A percentile compares a stretch with the other conserved stretches of the same genome.
phyloP scores from a whole-genome alignment of 2,888 invertebrate genomes.

The Hanleya hanleyi region DNA sequence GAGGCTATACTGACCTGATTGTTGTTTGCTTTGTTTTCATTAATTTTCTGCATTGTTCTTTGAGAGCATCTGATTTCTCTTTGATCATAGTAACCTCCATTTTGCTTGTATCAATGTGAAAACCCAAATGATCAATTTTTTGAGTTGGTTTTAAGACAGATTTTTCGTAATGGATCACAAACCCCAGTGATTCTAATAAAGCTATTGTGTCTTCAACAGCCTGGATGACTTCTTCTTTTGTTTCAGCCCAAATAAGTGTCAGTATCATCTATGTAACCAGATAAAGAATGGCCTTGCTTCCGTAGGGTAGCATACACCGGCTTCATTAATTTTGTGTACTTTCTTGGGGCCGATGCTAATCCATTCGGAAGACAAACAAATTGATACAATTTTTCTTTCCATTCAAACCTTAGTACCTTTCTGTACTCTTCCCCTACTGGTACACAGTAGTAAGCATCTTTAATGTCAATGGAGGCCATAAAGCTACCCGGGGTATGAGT shows the following conservation, averaged over 20 bases:
- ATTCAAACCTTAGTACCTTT: slow-evolving; percentile 17
- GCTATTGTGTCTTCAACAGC: slow-evolving; percentile 8
- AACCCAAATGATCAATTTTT: slow-evolving; percentile 25
- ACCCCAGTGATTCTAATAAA: slow-evolving; percentile 22
- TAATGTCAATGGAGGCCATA: slow-evolving; percentile 37
- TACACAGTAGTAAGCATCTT: slow-evolving; percentile 44
- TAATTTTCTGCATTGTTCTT: neutral
- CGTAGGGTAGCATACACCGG: slow-evolving; percentile 24
- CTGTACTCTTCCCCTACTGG: slow-evolving; percentile 20
- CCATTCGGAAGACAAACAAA: slow-evolving; percentile 27
- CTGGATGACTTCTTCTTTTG: neutral
- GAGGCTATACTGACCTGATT: slow-evolving; percentile 13
- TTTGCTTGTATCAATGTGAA: slow-evolving; percentile 20
- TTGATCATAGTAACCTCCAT: slow-evolving; percentile 26
- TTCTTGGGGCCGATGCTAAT: slow-evolving; percentile 7
- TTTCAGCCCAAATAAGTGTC: slow-evolving; percentile 8
- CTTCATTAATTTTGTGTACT: slow-evolving; percentile 31
- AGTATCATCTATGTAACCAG: slow-evolving; percentile 35
- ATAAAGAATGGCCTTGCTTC: slow-evolving; percentile 14
- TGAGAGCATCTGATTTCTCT: neutral
- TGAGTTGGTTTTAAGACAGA: slow-evolving; percentile 26
- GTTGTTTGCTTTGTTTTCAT: neutral
- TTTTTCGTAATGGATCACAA: slow-evolving; percentile 28
- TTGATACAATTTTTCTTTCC: slow-evolving; percentile 14
- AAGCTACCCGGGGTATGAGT: slow-evolving; percentile 22